phyloP scores from a whole-genome alignment of 2,797 vertebrate species.

The Euthynnus affinis region DNA sequence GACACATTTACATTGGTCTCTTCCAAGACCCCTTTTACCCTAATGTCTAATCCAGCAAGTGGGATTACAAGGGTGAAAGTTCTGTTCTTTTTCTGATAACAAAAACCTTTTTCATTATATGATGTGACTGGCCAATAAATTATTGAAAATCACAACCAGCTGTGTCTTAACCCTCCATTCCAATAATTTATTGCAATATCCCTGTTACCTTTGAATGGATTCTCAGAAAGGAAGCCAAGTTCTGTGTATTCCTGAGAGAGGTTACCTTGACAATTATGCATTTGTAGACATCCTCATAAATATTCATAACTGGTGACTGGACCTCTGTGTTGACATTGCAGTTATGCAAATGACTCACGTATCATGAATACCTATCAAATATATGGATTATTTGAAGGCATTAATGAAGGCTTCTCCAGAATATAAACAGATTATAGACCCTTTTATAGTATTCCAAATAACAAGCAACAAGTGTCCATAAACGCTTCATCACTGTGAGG shows the following conservation, averaged over 20 bases:
- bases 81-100: conserved; percentile 30
- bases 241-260: background rate
- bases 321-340: conserved; percentile 54
- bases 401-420: conserved; percentile 21
- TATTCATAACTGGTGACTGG: conserved; percentile 55
- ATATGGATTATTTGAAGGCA: conserved; percentile 36
- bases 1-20: background rate
- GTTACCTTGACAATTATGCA: conserved; percentile 50
- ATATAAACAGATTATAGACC: conserved; percentile 14
- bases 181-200: conserved; percentile 45
- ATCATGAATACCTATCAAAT: conserved; percentile 47
- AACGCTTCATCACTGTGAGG: background rate
- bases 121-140: conserved; percentile 48
- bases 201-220: conserved; percentile 42
- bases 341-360: conserved; percentile 54
- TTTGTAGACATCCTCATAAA: conserved; percentile 60
- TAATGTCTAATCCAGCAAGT: conserved; percentile 16
- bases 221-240: conserved; percentile 14
- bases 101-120: conserved; percentile 44
- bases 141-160: conserved; percentile 48
- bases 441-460: conserved; percentile 19
- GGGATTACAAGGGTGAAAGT: conserved; percentile 13
- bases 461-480: conserved; percentile 31
- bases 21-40: background rate
- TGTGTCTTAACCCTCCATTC: conserved; percentile 12